Evolutionary conservation across 2,888 invertebrate genomes (phyloP), one percentile per base, ranked within the genome.

Genomic region (Odiellus spinosus): DNA sequence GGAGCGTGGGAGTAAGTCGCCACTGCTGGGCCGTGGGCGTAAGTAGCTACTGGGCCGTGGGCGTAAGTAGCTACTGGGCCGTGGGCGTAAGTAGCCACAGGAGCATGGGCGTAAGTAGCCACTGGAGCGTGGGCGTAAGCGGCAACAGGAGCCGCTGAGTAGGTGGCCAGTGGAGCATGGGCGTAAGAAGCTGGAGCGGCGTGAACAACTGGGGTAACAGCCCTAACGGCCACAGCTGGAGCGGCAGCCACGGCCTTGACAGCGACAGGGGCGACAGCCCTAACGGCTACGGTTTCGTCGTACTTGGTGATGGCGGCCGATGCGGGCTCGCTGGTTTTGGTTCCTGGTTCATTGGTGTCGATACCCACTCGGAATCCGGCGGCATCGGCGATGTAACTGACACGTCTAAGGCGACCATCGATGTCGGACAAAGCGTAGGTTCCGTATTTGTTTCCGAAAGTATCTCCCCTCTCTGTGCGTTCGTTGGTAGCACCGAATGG

Each of bases 401-500:
- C 50, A 12, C 40, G 34, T 18, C 50, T 21, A 3, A 45, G 12
- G 12, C 51, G 33, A 17, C 51, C 51, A 39, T 51, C 51, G 20
- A 44, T 40, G 42, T 51, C 50, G n/a, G 33, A 36, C 11, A 50
- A 40, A 19, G 45, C 40, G 38, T 50, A 50, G 8, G 50, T 47
- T 5, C 50, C 50, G 11, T 40, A 40, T 33, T 50, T 47, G 40
- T 50, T 50, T 2, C 50, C 50, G 14, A 14, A 21, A n/a, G 34
- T 45, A 21, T 50, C 50, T 18, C 50, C 50, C 1, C 49, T 47
- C 32, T 53, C 53, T 5, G 45, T 45, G 5, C 53, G 45, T 38
- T 40, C 48, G 49, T 53, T 53, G 39, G 44, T 45, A 15, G 53
- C 53, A 2, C 53, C 53, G 10, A 40, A 40, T 6, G 39, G 50